A percentile compares a stretch with the other conserved stretches of the same genome.
Evolutionary conservation across 1,140 invertebrate species (phyloP).

Genomic region (Cydia fagiglandana): DNA sequence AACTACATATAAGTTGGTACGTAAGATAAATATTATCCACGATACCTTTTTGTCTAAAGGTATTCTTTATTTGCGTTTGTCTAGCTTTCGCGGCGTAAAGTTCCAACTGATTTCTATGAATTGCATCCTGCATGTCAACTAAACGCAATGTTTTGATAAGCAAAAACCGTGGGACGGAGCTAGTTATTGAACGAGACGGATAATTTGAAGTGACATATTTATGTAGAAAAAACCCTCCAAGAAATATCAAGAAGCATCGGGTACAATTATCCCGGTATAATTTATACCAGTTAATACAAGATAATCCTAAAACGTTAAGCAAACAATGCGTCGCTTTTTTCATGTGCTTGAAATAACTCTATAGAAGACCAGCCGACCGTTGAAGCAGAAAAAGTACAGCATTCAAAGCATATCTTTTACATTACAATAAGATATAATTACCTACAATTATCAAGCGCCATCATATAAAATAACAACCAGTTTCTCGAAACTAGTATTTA

Average conservation of each 20-base stretch:
- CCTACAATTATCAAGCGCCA: constrained; percentile 8
- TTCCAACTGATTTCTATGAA: neutral
- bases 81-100: neutral
- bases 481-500: constrained; percentile 14
- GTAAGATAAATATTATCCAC: neutral
- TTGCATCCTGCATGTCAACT: neutral
- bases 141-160: neutral
- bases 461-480: constrained; percentile 7
- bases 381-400: neutral
- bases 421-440: constrained; percentile 17
- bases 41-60: neutral
- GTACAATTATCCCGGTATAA: neutral
- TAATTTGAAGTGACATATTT: constrained; percentile 16
- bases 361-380: neutral
- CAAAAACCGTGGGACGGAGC: constrained; percentile 3
- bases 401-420: constrained; percentile 11
- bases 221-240: neutral
- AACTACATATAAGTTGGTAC: no score
- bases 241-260: neutral
- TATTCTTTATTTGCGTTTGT: neutral
- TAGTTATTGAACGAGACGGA: neutral
- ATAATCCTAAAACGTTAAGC: constrained; percentile 9
- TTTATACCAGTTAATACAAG: neutral
- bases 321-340: constrained; percentile 6
- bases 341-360: neutral